Base-by-base conservation (phyloP, 2,888 invertebrate genomes). In the Tenthredo mesomela region DNA sequence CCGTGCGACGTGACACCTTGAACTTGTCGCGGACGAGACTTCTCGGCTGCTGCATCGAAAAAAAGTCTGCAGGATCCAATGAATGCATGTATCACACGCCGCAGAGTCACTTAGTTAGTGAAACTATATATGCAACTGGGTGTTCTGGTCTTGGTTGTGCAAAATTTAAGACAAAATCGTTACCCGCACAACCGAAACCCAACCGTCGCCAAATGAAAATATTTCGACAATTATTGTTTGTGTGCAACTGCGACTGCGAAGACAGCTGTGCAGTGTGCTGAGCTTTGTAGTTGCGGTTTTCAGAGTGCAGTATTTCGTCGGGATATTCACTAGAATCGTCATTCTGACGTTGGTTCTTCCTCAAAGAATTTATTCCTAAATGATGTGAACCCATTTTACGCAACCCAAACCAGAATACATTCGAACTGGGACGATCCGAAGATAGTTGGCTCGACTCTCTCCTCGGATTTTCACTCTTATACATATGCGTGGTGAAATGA, bases 1-100 rank as follows among this genome's bases (percentile, higher is more conserved):
- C 80, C 58, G 58, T 61, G 25, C 58, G 80, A 61, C 80, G 40
- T 37, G 61, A 80, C 80, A 80, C 80, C 80, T 80, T 80, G 80
- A 80, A 80, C 80, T 80, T 80, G 77, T 54, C 15, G 29, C 77
- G 77, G 7, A 77, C 50, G 77, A 77, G 77, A 77, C 47, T 77
- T 77, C 77, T 77, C 77, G 80, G 58, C 80, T 80, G 80, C 6
- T 80, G 33, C 50, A 33, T 33, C 18, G 40, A 61, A 33, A 80
- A 33, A 80, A 61, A 80, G 15, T 18, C 9, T n/a, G 3, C n/a
- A 80, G 25, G 58, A 61, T 61, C 12, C 7, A 15, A 29, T 21
- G 73, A 43, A 18, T 43, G n/a, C 21, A 73, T 43, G n/a, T 40
- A 15, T 37, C 4, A 47, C 47, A 40, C 40, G 3, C 10, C 21